Evolutionary conservation across 2,888 invertebrate species (phyloP).

Genomic region (Idaea straminata): DNA sequence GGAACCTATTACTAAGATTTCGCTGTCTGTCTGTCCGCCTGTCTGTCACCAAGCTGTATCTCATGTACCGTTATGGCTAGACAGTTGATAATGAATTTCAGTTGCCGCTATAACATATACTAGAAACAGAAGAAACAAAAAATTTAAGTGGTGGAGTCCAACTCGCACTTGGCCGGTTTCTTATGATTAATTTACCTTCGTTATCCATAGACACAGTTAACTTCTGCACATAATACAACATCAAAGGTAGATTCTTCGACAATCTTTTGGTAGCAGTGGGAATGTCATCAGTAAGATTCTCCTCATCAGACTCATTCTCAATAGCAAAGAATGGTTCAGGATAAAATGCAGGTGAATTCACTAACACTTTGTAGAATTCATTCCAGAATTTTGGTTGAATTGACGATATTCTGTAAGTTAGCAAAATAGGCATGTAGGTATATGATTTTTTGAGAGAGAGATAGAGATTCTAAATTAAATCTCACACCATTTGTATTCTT

Average conservation of each 20-base stretch:
- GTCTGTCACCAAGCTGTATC: too few species aligned
- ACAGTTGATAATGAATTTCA: too few species aligned
- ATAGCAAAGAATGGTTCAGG: constrained; percentile 53
- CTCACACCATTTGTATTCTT: too few species aligned
- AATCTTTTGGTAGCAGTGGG: constrained; percentile 50
- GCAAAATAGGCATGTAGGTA: constrained; percentile 2
- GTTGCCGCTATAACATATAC: too few species aligned
- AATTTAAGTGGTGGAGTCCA: too few species aligned
- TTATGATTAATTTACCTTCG: constrained; percentile 33
- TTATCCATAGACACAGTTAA: constrained; percentile 47
- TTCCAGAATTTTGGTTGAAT: constrained; percentile 59
- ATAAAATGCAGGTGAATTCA: constrained; percentile 56
- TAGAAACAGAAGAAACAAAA: too few species aligned
- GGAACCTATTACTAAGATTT: too few species aligned
- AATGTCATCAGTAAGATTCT: constrained; percentile 36
- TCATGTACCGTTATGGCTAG: too few species aligned
- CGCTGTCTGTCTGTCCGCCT: too few species aligned
- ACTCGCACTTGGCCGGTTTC: too few species aligned
- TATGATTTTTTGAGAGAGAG: too few species aligned
- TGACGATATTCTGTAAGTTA: constrained; percentile 50
- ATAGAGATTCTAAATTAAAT: too few species aligned
- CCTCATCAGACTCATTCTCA: constrained; percentile 31
- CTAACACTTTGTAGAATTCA: constrained; percentile 55
- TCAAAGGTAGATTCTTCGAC: constrained; percentile 56
- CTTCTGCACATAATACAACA: constrained; percentile 61